Evolutionary conservation across 2,888 invertebrate genomes (phyloP), one percentile per base, ranked within the genome.

Genomic region (Drosophila putrida): DNA sequence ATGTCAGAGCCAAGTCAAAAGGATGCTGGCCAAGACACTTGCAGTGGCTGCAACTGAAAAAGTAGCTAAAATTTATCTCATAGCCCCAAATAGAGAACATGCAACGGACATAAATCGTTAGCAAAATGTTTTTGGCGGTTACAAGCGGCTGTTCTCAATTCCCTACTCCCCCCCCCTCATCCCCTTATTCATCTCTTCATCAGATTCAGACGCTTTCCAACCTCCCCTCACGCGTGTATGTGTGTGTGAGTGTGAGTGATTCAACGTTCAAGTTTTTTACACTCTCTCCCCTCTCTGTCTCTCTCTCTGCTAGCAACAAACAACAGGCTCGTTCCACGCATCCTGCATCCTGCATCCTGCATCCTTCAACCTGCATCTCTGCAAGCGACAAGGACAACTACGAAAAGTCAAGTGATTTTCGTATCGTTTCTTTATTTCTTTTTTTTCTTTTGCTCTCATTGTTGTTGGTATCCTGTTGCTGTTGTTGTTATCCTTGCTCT

Each of bases 121-220:
- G 87, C 87, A 84, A 87, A 82, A 84, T 82, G 82, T 81, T 82
- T 82, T 84, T 75, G 82, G 82, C 87, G 82, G 84, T 78, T 87
- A 78, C 82, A 87, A 75, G 87, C 39, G 46, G 31, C 47, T 46
- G 49, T 46, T 47, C 36, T n/a, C 31, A 39, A 20, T 46, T 36
- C 10, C 41, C 46, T 10, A 25, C 13, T n/a, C n/a, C 31, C 31
- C 31, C 31, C 5, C 5, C 8, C 5, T 6, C 31, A 3, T n/a
- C 6, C 5, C 9, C 8, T 5, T 8, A n/a, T 9, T n/a, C 10
- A 6, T 9, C 15, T 13, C 27, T n/a, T 31, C n/a, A n/a, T 9
- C 41, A 33, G 41, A 33, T 55, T 43, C 33, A 8, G n/a, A n/a
- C n/a, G n/a, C 13, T 82, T 43, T 13, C 38, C 11, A 53, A 36